These are phyloP conservation scores for Drosophila funebris DNA, from an alignment of 1,140 invertebrate species.

Conservation along the genomic window DNA sequence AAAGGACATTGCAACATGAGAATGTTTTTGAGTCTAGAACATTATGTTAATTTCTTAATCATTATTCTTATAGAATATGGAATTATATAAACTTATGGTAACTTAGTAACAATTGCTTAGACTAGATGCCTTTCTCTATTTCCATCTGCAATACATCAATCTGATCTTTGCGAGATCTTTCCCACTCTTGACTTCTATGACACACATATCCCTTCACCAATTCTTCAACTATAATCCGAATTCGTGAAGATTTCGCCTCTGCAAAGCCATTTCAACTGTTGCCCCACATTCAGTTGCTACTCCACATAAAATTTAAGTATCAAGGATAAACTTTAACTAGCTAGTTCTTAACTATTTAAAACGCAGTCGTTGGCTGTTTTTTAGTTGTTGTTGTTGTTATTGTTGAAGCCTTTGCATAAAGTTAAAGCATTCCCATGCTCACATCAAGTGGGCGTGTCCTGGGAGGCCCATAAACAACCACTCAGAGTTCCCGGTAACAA, in stretches of 20 bases:
- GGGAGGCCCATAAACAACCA: conserved; percentile 72
- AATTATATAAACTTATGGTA: no score
- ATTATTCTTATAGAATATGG: no score
- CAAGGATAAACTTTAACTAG: neutral
- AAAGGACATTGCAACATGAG: no score
- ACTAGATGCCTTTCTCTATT: no score
- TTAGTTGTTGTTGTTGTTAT: no score
- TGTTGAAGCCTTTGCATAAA: conserved; percentile 14
- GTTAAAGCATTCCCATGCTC: conserved; percentile 22
- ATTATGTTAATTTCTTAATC: no score
- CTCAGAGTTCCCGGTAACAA: conserved; percentile 71
- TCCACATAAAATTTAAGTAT: neutral
- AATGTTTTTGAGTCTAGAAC: no score
- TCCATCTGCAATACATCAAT: no score
- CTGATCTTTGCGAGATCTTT: no score
- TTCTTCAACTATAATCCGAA: neutral
- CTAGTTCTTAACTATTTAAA: conserved; percentile 3
- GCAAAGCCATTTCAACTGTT: neutral
- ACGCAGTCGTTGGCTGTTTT: neutral
- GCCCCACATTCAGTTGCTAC: neutral
- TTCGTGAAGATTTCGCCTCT: neutral
- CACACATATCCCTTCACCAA: neutral
- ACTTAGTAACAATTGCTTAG: no score
- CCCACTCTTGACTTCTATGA: no score
- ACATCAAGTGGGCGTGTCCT: conserved; percentile 65